A percentile compares a stretch with the other conserved stretches of the same genome.
Evolutionary conservation across 2,113 vertebrate genomes (phyloP).

Genomic region (Condylura cristata): DNA sequence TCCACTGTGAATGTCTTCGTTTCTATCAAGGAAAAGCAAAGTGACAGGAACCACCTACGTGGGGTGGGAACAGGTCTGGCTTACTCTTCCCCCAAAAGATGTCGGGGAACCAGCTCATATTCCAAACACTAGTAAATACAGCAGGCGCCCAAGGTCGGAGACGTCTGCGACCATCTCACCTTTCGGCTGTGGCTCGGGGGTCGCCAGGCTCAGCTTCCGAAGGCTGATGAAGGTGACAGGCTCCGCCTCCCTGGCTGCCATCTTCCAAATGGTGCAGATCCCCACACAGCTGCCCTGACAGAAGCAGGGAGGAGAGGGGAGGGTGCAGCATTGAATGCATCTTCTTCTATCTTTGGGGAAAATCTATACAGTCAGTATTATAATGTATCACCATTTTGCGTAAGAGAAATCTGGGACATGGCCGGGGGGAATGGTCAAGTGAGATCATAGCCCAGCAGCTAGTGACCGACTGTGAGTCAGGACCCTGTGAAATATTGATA

Average conservation of each 20-base stretch:
- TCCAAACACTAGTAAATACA: neutral
- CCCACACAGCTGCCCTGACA: neutral
- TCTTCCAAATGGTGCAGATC: constrained; percentile 29
- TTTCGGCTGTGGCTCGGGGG: constrained; percentile 66
- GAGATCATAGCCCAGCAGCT: neutral
- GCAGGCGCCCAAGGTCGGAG: fast-evolving
- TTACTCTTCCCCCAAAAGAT: neutral
- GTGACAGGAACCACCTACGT: neutral
- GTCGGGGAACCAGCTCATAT: neutral
- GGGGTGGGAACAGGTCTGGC: neutral
- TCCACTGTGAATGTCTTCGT: constrained; percentile 92
- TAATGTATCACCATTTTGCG: neutral
- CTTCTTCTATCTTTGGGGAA: neutral
- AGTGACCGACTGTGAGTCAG: neutral
- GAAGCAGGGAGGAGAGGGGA: neutral
- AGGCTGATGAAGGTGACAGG: constrained; percentile 68
- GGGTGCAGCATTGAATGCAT: fast-evolving
- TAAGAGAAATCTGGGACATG: neutral
- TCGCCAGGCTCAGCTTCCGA: constrained; percentile 69
- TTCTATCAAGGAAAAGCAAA: constrained; percentile 68
- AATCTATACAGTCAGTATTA: neutral
- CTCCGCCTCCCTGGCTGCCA: constrained; percentile 70
- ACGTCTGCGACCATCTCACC: constrained; percentile 52
- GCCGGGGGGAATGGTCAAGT: neutral
- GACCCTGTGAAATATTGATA: neutral